Percentiles rank a stretch among this genome's conserved stretches.
Evolutionary conservation across 2,888 invertebrate species (phyloP).

Genomic region (Chrysolina americana): DNA sequence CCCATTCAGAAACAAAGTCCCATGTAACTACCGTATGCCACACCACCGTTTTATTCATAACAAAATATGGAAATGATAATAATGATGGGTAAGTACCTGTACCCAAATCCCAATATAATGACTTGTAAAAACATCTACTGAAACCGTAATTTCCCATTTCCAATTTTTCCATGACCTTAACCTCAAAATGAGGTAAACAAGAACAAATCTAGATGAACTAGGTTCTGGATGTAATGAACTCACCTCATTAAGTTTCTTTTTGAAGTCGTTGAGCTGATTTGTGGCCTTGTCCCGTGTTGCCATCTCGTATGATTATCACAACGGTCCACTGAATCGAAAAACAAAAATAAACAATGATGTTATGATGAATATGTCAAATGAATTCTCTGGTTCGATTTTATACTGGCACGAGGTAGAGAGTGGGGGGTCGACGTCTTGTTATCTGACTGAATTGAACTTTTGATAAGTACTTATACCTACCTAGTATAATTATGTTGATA

Average conservation of each 20-base stretch:
- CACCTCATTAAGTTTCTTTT: constrained; percentile 33
- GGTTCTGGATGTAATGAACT: too few relatives aligned
- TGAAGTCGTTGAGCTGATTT: constrained; percentile 36
- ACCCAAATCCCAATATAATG: neutral
- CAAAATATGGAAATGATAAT: too few relatives aligned
- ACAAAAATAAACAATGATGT: neutral
- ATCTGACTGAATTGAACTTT: neutral
- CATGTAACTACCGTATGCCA: too few relatives aligned
- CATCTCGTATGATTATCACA: constrained; percentile 24
- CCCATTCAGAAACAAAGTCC: too few relatives aligned
- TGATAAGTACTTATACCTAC: neutral
- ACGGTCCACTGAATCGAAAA: neutral
- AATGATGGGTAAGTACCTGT: too few relatives aligned
- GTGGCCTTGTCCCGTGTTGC: constrained; percentile 36
- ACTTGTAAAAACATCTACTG: neutral
- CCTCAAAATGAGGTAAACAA: constrained; percentile 2
- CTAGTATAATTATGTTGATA: neutral
- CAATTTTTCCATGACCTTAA: neutral
- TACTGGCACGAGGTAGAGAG: neutral
- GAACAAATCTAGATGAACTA: too few relatives aligned
- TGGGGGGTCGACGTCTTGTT: constrained; percentile 10
- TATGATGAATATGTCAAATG: neutral
- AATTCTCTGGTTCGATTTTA: constrained; percentile 2
- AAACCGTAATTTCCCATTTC: too few relatives aligned
- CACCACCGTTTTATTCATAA: too few relatives aligned